Percentiles rank a stretch among this genome's conserved stretches.
These are phyloP conservation scores for Odocoileus hemionus DNA, from an alignment of 2,113 vertebrate genomes.

Conservation along the genomic window DNA sequence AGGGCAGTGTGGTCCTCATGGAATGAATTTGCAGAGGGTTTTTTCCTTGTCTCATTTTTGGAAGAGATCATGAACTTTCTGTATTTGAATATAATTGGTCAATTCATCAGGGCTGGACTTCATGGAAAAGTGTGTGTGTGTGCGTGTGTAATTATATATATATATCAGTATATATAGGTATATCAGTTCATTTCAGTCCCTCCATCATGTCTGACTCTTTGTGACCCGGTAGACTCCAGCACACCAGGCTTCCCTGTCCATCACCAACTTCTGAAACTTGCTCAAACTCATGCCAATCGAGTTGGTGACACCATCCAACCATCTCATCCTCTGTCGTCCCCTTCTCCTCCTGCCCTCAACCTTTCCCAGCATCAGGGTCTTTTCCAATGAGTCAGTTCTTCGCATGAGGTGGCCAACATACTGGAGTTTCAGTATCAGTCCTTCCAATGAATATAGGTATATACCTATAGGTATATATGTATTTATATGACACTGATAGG, in stretches of 20 bases:
- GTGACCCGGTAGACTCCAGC: neutral
- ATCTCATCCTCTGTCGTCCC: neutral
- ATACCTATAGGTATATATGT: neutral
- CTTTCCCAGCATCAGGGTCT: neutral
- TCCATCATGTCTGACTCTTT: accelerated
- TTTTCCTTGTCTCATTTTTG: neutral
- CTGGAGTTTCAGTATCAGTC: neutral
- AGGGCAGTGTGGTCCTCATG: neutral
- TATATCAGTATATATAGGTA: too few relatives aligned
- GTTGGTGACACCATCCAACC: neutral
- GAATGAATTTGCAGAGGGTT: neutral
- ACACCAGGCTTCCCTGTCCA: neutral
- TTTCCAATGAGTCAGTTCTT: neutral
- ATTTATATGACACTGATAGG: neutral
- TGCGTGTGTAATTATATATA: too few relatives aligned
- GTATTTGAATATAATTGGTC: neutral
- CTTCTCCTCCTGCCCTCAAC: neutral
- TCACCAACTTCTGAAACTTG: neutral
- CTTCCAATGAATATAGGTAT: neutral
- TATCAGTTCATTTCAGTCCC: neutral
- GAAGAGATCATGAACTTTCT: accelerated
- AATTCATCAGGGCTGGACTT: neutral
- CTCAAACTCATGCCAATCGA: neutral
- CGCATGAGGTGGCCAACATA: accelerated
- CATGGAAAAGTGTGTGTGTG: neutral